phyloP scores from a whole-genome alignment of 1,140 invertebrate genomes.

The Globodera rostochiensis region DNA sequence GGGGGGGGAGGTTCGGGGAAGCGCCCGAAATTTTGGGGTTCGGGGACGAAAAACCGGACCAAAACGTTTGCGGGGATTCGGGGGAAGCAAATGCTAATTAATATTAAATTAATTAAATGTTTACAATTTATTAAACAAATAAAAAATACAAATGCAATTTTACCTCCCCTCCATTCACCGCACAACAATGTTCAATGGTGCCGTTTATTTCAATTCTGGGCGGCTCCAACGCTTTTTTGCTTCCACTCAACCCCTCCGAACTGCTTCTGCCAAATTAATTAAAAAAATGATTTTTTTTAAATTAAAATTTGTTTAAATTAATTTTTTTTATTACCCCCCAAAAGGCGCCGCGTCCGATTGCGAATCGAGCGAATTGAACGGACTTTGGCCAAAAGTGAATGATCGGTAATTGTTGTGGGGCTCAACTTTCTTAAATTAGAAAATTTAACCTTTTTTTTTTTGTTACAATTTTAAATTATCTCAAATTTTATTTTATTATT shows the following conservation, averaged over 20 bases:
- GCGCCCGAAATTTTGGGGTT: too few relatives aligned
- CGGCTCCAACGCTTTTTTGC: background rate
- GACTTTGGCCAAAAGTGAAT: slow-evolving; percentile 24
- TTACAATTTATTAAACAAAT: too few relatives aligned
- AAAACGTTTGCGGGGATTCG: too few relatives aligned
- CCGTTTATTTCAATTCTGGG: slow-evolving; percentile 27
- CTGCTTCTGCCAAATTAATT: background rate
- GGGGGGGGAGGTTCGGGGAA: too few relatives aligned
- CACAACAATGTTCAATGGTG: background rate
- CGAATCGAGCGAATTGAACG: slow-evolving; percentile 12
- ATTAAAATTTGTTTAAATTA: slow-evolving; percentile 11
- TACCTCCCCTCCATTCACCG: background rate
- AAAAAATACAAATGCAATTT: too few relatives aligned
- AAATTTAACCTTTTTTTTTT: background rate
- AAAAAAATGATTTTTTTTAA: background rate
- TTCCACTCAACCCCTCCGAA: background rate
- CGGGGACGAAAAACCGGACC: too few relatives aligned
- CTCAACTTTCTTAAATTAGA: slow-evolving; percentile 5
- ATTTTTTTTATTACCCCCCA: background rate
- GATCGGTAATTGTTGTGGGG: slow-evolving; percentile 12
- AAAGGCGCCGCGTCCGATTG: background rate
- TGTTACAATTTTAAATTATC: background rate
- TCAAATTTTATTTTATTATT: background rate
- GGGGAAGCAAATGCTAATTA: too few relatives aligned
- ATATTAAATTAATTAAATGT: too few relatives aligned